These are phyloP conservation scores for Trinectes maculatus DNA, from an alignment of 2,113 vertebrate genomes.

Conservation along the genomic window DNA sequence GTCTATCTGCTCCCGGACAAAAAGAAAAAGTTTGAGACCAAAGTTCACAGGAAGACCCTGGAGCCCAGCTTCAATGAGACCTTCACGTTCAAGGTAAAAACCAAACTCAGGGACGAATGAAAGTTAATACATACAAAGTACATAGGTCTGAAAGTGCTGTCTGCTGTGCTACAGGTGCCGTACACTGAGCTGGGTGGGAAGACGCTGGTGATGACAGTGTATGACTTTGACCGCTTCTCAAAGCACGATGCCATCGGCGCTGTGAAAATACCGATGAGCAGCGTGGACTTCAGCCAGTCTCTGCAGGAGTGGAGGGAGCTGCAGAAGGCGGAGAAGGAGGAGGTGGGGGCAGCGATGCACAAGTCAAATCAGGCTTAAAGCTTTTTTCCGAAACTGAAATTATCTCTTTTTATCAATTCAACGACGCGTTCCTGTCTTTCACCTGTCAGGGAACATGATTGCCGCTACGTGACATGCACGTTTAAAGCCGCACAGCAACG, in stretches of 20 bases:
- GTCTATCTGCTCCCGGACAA: conserved; percentile 91
- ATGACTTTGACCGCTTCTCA: conserved; percentile 96
- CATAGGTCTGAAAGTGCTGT: no score
- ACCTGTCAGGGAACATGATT: no score
- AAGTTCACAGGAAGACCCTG: conserved; percentile 90
- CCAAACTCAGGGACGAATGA: background rate
- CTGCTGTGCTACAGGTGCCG: conserved; percentile 81
- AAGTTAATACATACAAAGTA: no score
- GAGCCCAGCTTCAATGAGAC: conserved; percentile 89
- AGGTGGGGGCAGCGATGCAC: conserved; percentile 81
- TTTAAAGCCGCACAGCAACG: background rate
- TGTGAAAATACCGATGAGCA: conserved; percentile 94
- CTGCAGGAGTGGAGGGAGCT: conserved; percentile 96
- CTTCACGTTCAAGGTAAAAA: conserved; percentile 89
- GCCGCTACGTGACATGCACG: no score
- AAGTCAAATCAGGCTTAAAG: background rate
- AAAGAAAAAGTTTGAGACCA: conserved; percentile 91
- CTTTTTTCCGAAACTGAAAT: background rate
- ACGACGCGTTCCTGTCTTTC: no score
- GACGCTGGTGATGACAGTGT: conserved; percentile 94
- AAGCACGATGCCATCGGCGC: conserved; percentile 97
- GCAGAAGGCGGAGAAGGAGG: conserved; percentile 96
- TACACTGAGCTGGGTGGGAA: conserved; percentile 95
- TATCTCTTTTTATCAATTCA: background rate
- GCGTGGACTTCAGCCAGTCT: conserved; percentile 94